Conservation (phyloP, 2,888 invertebrate species). For the Lithophane ornitopus region DNA sequence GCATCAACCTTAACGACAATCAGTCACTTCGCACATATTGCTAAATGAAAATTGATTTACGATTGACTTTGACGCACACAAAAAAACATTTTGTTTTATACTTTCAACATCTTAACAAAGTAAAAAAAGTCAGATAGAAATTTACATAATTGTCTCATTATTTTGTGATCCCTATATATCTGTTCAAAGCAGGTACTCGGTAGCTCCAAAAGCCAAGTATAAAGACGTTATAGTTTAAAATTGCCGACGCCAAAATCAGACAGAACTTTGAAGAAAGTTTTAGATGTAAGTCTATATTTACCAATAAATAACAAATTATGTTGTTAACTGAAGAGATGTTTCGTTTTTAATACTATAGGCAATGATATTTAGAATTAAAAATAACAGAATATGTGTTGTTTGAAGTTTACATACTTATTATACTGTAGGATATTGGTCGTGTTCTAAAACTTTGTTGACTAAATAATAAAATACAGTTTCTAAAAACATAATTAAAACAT, state of each 20-base stretch:
- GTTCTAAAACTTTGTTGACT: slow-evolving; percentile 35
- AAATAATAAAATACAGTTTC: slow-evolving; percentile 40
- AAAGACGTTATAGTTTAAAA: slow-evolving; percentile 20
- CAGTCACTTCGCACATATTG: neutral
- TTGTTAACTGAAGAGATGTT: slow-evolving; percentile 10
- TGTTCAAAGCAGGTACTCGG: slow-evolving; percentile 51
- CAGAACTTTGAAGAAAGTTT: slow-evolving; percentile 27
- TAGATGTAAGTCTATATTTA: slow-evolving; percentile 24
- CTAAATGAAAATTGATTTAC: neutral
- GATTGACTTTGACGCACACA: slow-evolving; percentile 16
- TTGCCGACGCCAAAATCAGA: slow-evolving; percentile 36
- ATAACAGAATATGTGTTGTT: slow-evolving; percentile 37
- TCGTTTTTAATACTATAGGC: slow-evolving; percentile 37
- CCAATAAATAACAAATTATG: neutral
- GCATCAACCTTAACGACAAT: too few relatives aligned
- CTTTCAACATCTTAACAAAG: slow-evolving; percentile 20
- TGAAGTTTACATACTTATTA: slow-evolving; percentile 37
- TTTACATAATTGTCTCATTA: slow-evolving; percentile 27
- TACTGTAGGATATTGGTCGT: slow-evolving; percentile 47
- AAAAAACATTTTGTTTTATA: slow-evolving; percentile 28
- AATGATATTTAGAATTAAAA: slow-evolving; percentile 36
- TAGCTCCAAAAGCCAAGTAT: slow-evolving; percentile 47
- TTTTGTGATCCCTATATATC: slow-evolving; percentile 38
- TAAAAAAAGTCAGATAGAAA: slow-evolving; percentile 24
- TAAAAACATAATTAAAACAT: slow-evolving; percentile 50